Base-by-base conservation (phyloP, 2,113 vertebrate species). In the Zosterops hypoxanthus region DNA sequence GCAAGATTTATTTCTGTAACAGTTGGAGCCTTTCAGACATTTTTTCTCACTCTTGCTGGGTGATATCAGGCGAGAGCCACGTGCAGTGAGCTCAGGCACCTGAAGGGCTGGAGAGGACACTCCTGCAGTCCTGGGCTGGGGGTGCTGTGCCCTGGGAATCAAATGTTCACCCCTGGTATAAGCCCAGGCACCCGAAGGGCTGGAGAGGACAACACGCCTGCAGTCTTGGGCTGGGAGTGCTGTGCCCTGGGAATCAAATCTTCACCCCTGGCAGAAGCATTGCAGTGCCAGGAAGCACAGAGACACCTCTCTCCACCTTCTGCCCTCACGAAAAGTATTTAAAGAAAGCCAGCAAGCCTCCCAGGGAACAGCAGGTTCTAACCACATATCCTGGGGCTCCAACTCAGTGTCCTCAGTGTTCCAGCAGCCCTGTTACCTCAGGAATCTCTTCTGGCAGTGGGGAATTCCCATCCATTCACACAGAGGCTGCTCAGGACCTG, bases 1-100 rank as follows among this genome's bases (percentile, higher is more conserved):
- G 93, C 92, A 93, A 65, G 80, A 90, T 86, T 88, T 96, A 93
- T 95, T 96, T 96, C 81, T 41, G 77, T 56, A 86, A 14, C 61
- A 56, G 52, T 52, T 78, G n/a, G 33, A 93, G 72, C 18, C 68
- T 94, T 95, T 88, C 84, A 96, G 85, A 88, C 28, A n/a, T 66
- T 81, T 66, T 80, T 33, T 31, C 44, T 42, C 50, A 39, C 39
- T 68, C 56, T 50, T 80, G 71, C 60, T 88, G 56, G 65, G 47
- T 55, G 87, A 42, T 33, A 47, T n/a, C 94, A 84, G 10, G 7
- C 3, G 2, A 94, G 75, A 66, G 66, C 57, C 93, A 66, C 1
- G 10, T 44, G 68, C 85, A 49, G 33, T 0, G 29, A 82, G 33
- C 66, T 87, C 66, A 21, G 47, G 73, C 50, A 79, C 56, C 91